Percentiles rank a stretch among this genome's conserved stretches.
These are phyloP conservation scores for Chelidonichthys spinosus DNA, from an alignment of 2,797 vertebrate genomes.

Conservation along the genomic window DNA sequence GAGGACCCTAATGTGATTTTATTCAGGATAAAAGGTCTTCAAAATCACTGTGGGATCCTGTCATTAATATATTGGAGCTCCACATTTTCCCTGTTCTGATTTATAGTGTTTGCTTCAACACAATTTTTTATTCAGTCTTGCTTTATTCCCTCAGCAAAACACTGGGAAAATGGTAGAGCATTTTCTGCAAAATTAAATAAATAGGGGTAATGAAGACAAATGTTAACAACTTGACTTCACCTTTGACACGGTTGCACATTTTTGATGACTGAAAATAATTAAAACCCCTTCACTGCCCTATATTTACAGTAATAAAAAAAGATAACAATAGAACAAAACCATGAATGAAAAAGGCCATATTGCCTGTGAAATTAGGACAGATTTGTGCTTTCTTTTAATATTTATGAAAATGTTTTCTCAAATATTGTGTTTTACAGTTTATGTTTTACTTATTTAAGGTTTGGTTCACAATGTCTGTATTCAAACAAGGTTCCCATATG, in stretches of 20 bases:
- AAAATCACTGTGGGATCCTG: neutral
- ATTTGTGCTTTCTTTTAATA: neutral
- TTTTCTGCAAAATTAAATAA: neutral
- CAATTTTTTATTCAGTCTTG: constrained; percentile 12
- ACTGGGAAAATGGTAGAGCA: neutral
- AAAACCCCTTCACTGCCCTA: neutral
- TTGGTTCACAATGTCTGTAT: neutral
- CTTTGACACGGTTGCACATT: neutral
- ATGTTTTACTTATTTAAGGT: neutral
- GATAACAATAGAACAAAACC: neutral
- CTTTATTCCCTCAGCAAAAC: neutral
- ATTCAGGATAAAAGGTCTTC: constrained; percentile 32
- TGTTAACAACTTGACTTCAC: neutral
- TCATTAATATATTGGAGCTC: neutral
- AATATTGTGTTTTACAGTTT: neutral
- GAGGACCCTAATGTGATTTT: constrained; percentile 12
- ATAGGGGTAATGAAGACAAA: neutral
- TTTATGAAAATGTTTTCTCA: neutral
- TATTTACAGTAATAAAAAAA: neutral
- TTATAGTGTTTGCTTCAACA: neutral
- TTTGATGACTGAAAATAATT: neutral
- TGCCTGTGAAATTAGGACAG: too few relatives aligned
- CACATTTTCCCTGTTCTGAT: constrained; percentile 11
- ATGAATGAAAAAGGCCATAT: neutral
- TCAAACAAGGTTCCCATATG: neutral